phyloP scores from a whole-genome alignment of 2,113 vertebrate genomes.

The Caretta caretta region DNA sequence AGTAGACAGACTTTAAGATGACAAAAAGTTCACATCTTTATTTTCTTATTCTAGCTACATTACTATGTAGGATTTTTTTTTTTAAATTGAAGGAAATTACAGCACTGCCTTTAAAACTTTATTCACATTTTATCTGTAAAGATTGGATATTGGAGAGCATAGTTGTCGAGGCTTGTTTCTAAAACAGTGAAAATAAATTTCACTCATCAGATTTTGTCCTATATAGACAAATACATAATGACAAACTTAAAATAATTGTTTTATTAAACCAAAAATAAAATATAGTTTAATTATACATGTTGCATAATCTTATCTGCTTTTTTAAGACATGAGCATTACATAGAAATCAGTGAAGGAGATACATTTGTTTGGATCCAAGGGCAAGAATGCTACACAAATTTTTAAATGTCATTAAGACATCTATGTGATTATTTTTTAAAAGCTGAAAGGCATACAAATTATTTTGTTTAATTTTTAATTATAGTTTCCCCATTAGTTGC shows the following conservation, averaged over 20 bases:
- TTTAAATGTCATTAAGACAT: conserved; percentile 49
- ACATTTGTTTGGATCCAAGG: conserved; percentile 37
- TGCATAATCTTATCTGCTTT: conserved; percentile 23
- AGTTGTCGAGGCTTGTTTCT: conserved; percentile 58
- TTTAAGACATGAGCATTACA: background rate
- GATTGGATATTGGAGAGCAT: conserved; percentile 54
- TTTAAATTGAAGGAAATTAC: conserved; percentile 54
- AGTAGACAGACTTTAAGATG: conserved; percentile 77
- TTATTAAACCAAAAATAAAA: conserved; percentile 3
- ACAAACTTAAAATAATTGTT: background rate
- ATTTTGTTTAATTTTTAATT: conserved; percentile 72
- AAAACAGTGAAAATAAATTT: conserved; percentile 48
- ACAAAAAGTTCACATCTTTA: conserved; percentile 74
- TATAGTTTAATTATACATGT: conserved; percentile 3
- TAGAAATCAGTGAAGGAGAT: conserved; percentile 45
- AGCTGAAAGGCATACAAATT: conserved; percentile 59
- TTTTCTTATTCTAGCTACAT: conserved; percentile 66
- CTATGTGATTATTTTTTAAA: conserved; percentile 57
- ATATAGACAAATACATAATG: background rate
- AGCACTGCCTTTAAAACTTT: conserved; percentile 65
- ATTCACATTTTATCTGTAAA: conserved; percentile 70
- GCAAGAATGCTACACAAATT: conserved; percentile 45
- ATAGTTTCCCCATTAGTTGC: conserved; percentile 53
- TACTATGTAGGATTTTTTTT: conserved; percentile 50
- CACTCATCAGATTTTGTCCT: conserved; percentile 26